Conservation (phyloP, 2,888 invertebrate species). For the Cephus spinipes region DNA sequence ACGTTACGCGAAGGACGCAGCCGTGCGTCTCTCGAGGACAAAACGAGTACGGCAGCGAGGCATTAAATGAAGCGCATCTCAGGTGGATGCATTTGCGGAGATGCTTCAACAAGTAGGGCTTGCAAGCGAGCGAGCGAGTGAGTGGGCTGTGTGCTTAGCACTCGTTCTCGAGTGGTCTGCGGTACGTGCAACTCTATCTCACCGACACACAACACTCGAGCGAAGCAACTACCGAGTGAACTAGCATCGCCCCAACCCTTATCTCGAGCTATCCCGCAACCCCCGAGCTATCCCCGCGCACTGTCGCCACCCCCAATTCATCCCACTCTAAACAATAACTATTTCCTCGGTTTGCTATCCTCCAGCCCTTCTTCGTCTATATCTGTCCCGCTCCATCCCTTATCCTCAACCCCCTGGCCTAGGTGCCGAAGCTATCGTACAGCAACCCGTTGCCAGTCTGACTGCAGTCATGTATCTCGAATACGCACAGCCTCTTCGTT, state of each 20-base stretch:
- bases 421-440: neutral
- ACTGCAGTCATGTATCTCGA: conserved; percentile 40
- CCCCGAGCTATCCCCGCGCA: conserved; percentile 30
- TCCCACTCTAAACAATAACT: conserved; percentile 49
- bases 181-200: conserved; percentile 37
- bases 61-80: neutral
- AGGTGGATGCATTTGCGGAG: conserved; percentile 8
- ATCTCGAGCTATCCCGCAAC: conserved; percentile 25
- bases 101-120: conserved; percentile 15
- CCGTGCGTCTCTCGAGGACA: neutral
- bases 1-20: neutral
- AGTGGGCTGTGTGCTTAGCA: conserved; percentile 27
- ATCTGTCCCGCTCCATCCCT: neutral
- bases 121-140: conserved; percentile 11
- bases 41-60: neutral
- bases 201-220: conserved; percentile 20
- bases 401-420: neutral
- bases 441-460: conserved; percentile 17
- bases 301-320: conserved; percentile 22
- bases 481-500: conserved; percentile 47
- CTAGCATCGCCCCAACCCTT: conserved; percentile 3
- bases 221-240: conserved; percentile 11
- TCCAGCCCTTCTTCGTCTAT: neutral
- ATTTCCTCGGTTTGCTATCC: conserved; percentile 35
- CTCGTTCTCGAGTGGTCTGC: conserved; percentile 35